These are phyloP conservation scores for Acrossocheilus wenchowensis DNA, from an alignment of 2,797 vertebrate species.

Conservation along the genomic window DNA sequence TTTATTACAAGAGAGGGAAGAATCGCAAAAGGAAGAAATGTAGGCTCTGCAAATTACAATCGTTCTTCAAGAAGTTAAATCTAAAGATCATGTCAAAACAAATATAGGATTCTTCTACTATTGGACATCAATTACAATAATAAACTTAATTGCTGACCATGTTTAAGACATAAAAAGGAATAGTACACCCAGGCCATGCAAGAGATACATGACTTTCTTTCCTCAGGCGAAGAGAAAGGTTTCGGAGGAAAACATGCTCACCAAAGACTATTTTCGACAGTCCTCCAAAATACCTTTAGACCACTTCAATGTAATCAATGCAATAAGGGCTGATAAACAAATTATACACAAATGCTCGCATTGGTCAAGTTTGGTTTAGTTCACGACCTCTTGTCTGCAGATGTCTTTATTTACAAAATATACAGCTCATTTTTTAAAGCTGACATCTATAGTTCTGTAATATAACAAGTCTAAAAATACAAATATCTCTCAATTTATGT, in stretches of 20 bases:
- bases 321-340: neutral
- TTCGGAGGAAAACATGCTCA: too few relatives aligned
- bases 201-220: neutral
- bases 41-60: constrained; percentile 89
- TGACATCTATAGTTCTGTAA: neutral
- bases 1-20: constrained; percentile 75
- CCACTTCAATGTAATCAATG: neutral
- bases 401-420: neutral
- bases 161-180: neutral
- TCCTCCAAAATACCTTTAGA: neutral
- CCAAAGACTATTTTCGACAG: neutral
- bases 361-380: neutral
- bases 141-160: neutral
- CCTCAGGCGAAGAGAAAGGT: too few relatives aligned
- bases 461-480: neutral
- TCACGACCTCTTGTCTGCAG: too few relatives aligned
- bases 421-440: neutral
- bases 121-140: neutral
- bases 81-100: constrained; percentile 89
- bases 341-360: neutral
- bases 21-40: constrained; percentile 79
- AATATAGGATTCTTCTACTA: constrained; percentile 73
- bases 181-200: neutral
- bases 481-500: neutral
- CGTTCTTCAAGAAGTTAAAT: constrained; percentile 92